Conservation (phyloP, 2,888 invertebrate genomes). For the Cryptophagus acutangulus region DNA sequence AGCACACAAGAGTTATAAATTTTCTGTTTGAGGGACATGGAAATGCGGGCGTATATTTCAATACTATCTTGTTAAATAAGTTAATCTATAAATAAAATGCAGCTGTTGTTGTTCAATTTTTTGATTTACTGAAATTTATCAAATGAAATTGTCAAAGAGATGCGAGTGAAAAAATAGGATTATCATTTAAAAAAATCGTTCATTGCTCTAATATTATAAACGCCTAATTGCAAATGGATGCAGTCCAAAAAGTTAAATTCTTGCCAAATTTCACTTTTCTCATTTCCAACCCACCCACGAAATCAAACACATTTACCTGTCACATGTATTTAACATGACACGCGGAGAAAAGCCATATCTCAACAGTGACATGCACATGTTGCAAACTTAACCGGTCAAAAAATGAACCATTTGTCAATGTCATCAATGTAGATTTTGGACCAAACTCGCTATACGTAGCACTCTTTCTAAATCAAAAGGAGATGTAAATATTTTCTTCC, state of each 20-base stretch:
- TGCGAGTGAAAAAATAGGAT: not conserved
- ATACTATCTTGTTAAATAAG: constrained; percentile 9
- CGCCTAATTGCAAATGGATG: constrained; percentile 16
- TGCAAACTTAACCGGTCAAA: too few species aligned
- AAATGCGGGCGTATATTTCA: too few species aligned
- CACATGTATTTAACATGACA: not conserved
- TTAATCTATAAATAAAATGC: too few species aligned
- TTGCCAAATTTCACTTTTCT: constrained; percentile 20
- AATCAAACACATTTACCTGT: constrained; percentile 1
- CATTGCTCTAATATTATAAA: constrained; percentile 13
- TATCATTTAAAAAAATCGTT: constrained; percentile 8
- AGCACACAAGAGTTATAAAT: too few species aligned
- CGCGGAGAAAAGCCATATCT: too few species aligned
- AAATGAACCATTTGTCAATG: too few species aligned
- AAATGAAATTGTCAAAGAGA: not conserved
- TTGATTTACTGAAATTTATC: not conserved
- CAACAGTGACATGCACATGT: too few species aligned
- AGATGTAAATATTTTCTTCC: too few species aligned
- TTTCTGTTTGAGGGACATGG: too few species aligned
- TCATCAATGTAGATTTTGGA: too few species aligned
- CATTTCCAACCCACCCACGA: constrained; percentile 38
- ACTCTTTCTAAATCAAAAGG: too few species aligned
- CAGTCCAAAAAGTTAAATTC: constrained; percentile 13
- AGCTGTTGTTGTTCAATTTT: not conserved
- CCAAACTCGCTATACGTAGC: too few species aligned